phyloP scores from a whole-genome alignment of 2,797 vertebrate species.

The Platalea minor region DNA sequence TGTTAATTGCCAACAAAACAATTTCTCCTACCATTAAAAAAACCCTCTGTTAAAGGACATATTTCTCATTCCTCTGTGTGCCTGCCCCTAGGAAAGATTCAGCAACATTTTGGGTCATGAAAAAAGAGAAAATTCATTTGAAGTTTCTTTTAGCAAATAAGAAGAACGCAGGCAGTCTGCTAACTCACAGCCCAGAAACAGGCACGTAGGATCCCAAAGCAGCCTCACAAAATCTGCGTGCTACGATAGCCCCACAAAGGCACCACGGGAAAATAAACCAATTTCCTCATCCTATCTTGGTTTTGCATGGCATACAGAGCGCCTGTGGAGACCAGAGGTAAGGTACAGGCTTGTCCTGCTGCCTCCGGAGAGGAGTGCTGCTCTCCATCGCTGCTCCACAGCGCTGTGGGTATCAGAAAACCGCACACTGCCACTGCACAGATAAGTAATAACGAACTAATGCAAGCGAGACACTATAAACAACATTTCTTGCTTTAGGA shows the following conservation, averaged over 20 bases:
- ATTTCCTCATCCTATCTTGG: neutral
- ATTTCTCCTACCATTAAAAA: neutral
- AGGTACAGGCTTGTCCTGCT: neutral
- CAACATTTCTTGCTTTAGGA: neutral
- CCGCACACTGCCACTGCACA: fast-evolving
- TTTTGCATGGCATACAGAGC: fast-evolving
- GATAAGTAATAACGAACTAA: neutral
- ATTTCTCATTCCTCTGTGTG: neutral
- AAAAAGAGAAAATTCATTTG: neutral
- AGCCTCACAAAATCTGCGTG: neutral
- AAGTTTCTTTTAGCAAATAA: neutral
- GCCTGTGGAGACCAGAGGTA: neutral
- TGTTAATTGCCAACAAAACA: neutral
- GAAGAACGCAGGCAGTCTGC: neutral
- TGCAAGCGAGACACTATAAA: fast-evolving
- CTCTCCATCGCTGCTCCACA: fast-evolving
- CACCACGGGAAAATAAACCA: neutral
- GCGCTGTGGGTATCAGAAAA: fast-evolving
- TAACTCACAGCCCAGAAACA: neutral
- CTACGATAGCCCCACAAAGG: neutral
- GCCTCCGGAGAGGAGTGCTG: neutral
- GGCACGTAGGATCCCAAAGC: neutral
- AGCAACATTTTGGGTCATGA: neutral
- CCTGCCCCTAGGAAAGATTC: neutral
- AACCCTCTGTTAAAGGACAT: neutral